Conservation (phyloP, 2,888 invertebrate genomes). For the Deilephila elpenor region DNA sequence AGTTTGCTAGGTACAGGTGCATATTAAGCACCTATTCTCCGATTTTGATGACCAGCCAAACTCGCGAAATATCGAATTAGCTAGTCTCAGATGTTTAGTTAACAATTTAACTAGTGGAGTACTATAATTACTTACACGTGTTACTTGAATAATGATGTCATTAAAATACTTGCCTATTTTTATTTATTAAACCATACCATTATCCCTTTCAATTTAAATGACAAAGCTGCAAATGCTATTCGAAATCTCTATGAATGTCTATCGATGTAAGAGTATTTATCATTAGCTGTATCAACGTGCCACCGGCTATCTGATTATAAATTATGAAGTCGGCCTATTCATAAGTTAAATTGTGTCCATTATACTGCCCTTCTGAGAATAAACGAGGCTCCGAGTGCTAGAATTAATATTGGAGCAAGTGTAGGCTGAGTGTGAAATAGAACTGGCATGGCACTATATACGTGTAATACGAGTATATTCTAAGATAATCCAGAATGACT, state of each 20-base stretch:
- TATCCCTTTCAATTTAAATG: background rate
- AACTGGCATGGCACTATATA: background rate
- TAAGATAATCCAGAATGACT: too few species aligned
- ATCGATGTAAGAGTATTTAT: conserved; percentile 42
- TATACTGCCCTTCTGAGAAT: conserved; percentile 39
- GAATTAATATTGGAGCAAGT: conserved; percentile 35
- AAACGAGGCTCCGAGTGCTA: conserved; percentile 38
- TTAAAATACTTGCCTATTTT: too few species aligned
- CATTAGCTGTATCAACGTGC: conserved; percentile 44
- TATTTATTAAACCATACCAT: background rate
- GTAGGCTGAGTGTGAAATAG: conserved; percentile 12
- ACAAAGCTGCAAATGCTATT: conserved; percentile 13
- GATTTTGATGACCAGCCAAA: too few species aligned
- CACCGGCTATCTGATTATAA: conserved; percentile 57
- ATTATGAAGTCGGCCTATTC: conserved; percentile 57
- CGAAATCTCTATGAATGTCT: conserved; percentile 1
- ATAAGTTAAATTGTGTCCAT: conserved; percentile 46
- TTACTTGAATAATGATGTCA: too few species aligned
- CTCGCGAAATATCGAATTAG: too few species aligned
- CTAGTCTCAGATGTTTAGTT: too few species aligned
- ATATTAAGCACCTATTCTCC: too few species aligned
- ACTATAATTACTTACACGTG: too few species aligned
- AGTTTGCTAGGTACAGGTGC: too few species aligned
- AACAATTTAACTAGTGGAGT: too few species aligned
- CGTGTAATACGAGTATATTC: too few species aligned